phyloP scores from a whole-genome alignment of 2,797 vertebrate species.

The Acanthopagrus latus region DNA sequence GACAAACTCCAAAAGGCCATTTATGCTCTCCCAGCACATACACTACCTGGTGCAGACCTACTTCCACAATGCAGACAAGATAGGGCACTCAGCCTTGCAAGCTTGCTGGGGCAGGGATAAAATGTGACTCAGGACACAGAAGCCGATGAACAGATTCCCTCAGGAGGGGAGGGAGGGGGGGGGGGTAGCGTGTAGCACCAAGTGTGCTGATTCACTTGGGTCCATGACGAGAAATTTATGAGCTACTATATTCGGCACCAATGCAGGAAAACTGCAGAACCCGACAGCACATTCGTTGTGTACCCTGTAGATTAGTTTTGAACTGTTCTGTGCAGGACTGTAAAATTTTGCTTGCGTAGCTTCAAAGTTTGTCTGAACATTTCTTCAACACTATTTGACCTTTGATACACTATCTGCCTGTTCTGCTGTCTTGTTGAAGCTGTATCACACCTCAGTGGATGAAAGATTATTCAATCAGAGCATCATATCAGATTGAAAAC shows the following conservation, averaged over 20 bases:
- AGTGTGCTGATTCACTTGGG: constrained; percentile 73
- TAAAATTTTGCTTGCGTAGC: constrained; percentile 1
- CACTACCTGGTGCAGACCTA: constrained; percentile 35
- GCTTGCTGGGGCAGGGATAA: constrained; percentile 60
- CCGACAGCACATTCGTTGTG: constrained; percentile 9
- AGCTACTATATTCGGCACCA: constrained; percentile 63
- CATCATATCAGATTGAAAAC: not conserved
- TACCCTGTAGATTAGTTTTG: not conserved
- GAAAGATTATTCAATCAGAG: not conserved
- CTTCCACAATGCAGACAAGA: constrained; percentile 40
- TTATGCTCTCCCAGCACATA: constrained; percentile 15
- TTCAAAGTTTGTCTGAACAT: constrained; percentile 1
- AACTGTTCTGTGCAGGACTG: not conserved
- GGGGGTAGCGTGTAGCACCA: constrained; percentile 25
- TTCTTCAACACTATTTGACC: not conserved
- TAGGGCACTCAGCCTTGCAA: constrained; percentile 54
- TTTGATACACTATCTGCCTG: not conserved
- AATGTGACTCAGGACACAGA: constrained; percentile 76
- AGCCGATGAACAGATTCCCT: constrained; percentile 69
- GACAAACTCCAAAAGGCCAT: constrained; percentile 42
- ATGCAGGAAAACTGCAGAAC: constrained; percentile 56
- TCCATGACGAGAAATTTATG: constrained; percentile 68
- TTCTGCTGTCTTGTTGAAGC: not conserved
- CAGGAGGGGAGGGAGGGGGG: constrained; percentile 39
- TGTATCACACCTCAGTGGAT: not conserved